These are phyloP conservation scores for Lophochroa leadbeateri DNA, from an alignment of 2,113 vertebrate species.

Conservation along the genomic window DNA sequence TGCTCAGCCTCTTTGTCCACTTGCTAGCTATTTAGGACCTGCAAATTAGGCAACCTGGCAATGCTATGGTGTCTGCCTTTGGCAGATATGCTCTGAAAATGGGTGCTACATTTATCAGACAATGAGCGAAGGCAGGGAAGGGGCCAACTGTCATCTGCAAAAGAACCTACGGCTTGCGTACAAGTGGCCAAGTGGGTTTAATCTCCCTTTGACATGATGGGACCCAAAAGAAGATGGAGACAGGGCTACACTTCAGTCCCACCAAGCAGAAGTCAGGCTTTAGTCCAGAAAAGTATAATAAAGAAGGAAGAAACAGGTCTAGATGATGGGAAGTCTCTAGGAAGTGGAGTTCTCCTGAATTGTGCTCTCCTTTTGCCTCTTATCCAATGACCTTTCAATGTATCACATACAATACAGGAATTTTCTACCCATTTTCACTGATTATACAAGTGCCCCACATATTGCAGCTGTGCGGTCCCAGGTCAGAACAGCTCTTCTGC, in stretches of 20 bases:
- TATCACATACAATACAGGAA: neutral
- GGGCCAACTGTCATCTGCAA: neutral
- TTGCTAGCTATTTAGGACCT: neutral
- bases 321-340: neutral
- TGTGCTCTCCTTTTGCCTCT: neutral
- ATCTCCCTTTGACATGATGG: neutral
- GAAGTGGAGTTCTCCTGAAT: neutral
- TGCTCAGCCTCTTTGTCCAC: neutral
- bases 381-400: neutral
- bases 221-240: neutral
- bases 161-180: neutral
- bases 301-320: neutral
- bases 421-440: neutral
- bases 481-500: neutral
- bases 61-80: neutral
- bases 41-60: neutral
- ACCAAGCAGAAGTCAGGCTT: neutral
- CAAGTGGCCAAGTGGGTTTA: neutral
- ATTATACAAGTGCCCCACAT: neutral
- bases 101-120: accelerated
- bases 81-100: neutral
- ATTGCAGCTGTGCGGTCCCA: neutral
- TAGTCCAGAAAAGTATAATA: neutral
- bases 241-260: neutral
- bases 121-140: neutral